Base-by-base conservation (phyloP, 2,888 invertebrate genomes). In the Brachyptera risi region DNA sequence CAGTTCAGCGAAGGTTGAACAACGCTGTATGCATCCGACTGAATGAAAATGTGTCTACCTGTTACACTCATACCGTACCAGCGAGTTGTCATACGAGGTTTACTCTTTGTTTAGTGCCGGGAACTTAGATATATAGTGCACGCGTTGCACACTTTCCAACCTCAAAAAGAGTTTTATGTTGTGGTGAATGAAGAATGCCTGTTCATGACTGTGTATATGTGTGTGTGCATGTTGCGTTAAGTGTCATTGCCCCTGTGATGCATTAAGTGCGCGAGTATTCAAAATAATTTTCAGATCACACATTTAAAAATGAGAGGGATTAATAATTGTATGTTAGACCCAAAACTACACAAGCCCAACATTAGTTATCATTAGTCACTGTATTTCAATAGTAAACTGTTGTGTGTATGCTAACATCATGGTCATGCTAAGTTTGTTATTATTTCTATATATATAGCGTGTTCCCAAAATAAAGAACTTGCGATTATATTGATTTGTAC, bases 381-480 rank as follows among this genome's bases (percentile, higher is more conserved):
- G 13, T 35, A 38, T 38, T 38, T 35, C 5, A n/a, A n/a, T n/a
- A n/a, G n/a, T n/a, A n/a, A n/a, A n/a, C n/a, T n/a, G n/a, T n/a
- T 24, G 49, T 49, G 24, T 49, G 19, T 26, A 49, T 24, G 50
- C 31, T 57, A 44, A 42, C 40, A 42, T 42, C 27, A 49, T 3
- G 23, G 24, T 51, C 40, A 49, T 51, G 57, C 61, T 58, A 59
- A 59, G 40, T 65, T 65, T 65, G 65, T 65, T 65, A 64, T 63
- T 60, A 61, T 65, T 65, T 65, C 61, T 63, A 63, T 65, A n/a
- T n/a, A n/a, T n/a, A n/a, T n/a, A n/a, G 65, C 65, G 63, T 63
- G 63, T 65, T 65, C 65, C 61, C 59, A 62, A 63, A 61, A 63
- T 63, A 65, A 63, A 65, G 61, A 56, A 63, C 63, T 51, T 62